Evolutionary conservation across 2,888 invertebrate species (phyloP), one percentile per base, ranked within the genome.

Genomic region (Hypomecis atomaria): DNA sequence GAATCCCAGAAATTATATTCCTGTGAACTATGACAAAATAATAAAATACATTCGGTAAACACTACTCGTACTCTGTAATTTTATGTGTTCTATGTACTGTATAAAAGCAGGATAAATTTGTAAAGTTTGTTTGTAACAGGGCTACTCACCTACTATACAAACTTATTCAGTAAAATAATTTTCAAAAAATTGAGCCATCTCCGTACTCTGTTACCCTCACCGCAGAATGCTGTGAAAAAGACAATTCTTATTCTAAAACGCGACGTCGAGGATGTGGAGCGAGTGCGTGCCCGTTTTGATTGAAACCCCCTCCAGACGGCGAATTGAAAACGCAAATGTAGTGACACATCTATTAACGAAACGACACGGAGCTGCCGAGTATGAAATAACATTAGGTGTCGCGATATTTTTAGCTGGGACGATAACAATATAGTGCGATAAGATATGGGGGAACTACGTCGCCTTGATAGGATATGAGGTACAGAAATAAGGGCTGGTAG

Each of bases 241-340:
- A 92, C 92, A 90, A 92, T 92, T 92, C 91, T 91, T 92, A 92
- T 92, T 91, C 91, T 88, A 89, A 91, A 91, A 90, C 89, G 88
- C 89, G 84, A 78, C 78, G 81, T 83, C 85, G 87, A 87, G 90
- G 92, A 90, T 90, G 88, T 90, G 90, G 83, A 83, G 83, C 84
- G 89, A 88, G 88, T 91, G 92, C 91, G 92, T 92, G 90, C 89
- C 82, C 79, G 84, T 86, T 90, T 88, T 91, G 92, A 92, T 92
- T 91, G 91, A 92, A 92, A 90, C 87, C 85, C 84, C 83, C 82
- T 77, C 76, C 83, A 84, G 81, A 79, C 84, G 72, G 82, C 78
- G 86, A 90, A 91, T 90, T 89, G 91, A 89, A 91, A 90, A 89
- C 88, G 89, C 88, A 89, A 89, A 89, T 91, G 90, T 88, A 87